Base-by-base conservation (phyloP, 2,113 vertebrate species). In the Fregata magnificens region DNA sequence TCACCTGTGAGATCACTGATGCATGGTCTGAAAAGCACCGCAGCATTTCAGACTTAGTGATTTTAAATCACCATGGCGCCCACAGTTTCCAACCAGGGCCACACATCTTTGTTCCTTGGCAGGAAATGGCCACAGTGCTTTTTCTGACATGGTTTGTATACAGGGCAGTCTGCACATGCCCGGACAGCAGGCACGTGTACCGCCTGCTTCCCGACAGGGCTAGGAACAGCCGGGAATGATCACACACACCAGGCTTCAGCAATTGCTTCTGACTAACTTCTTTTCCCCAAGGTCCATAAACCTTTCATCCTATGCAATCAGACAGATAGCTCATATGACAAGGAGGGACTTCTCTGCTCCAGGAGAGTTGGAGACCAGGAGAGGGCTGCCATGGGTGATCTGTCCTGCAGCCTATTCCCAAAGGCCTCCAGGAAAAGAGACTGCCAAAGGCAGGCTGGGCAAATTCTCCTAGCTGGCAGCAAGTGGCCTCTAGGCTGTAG, bases 111-210 rank as follows among this genome's bases (percentile, higher is more conserved):
- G 31, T 52, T 53, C 40, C 28, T 2, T 0, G 5, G 19, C 38
- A 45, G 81, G 12, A 38, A 40, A 40, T 5, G 34, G 44, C 38
- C 70, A 31, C 9, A 0, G 52, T 26, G 63, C 20, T 56, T 56
- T 42, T 56, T 24, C 19, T 34, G 62, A 7, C 18, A 3, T 0
- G 0, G 36, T 16, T 49, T 31, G 10, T 25, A 5, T 9, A 1
- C 29, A 20, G 42, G 62, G 76, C 44, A 45, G 26, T 6, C 17
- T 44, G 62, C 16, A 10, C 14, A 1, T 2, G 14, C 42, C 58
- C 11, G 11, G 67, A 5, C 12, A 26, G 34, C 0, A 3, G 45
- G 16, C 28, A 28, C 4, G 0, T 1, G 2, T 15, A 5, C 11
- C 2, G 2, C 76, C 77, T 52, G 62, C 73, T 72, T 91, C 79